Conservation (phyloP, 1,140 invertebrate species). For the Scaptomyza montana region DNA sequence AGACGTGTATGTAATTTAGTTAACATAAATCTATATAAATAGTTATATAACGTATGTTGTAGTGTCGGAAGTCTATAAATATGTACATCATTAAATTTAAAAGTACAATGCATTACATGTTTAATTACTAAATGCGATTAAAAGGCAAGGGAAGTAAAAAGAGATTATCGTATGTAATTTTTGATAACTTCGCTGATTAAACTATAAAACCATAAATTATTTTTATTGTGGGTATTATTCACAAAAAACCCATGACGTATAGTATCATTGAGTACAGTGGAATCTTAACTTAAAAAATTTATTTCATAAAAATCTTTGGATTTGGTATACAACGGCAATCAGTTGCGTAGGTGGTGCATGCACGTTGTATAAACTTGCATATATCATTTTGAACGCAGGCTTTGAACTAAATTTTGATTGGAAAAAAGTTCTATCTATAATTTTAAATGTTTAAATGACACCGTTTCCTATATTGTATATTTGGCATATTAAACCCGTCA, state of each 20-base stretch:
- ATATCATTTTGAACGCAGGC: too few species aligned
- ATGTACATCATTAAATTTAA: constrained; percentile 75
- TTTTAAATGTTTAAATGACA: too few species aligned
- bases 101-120: constrained; percentile 20
- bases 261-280: too few species aligned
- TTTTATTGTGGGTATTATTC: background rate
- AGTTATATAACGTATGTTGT: constrained; percentile 52
- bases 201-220: background rate
- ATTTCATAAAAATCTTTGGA: too few species aligned
- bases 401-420: too few species aligned
- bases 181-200: background rate
- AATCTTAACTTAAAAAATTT: too few species aligned
- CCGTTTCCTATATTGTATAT: too few species aligned
- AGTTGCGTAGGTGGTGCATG: too few species aligned
- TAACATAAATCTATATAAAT: constrained; percentile 57
- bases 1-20: constrained; percentile 60
- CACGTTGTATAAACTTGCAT: too few species aligned
- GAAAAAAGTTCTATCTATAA: too few species aligned
- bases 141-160: background rate
- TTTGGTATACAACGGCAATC: too few species aligned
- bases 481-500: too few species aligned
- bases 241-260: background rate
- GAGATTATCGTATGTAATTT: background rate
- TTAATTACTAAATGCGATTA: constrained; percentile 2
- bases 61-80: constrained; percentile 60